phyloP scores from a whole-genome alignment of 2,113 vertebrate species.

The Anarhynchus alexandrinus region DNA sequence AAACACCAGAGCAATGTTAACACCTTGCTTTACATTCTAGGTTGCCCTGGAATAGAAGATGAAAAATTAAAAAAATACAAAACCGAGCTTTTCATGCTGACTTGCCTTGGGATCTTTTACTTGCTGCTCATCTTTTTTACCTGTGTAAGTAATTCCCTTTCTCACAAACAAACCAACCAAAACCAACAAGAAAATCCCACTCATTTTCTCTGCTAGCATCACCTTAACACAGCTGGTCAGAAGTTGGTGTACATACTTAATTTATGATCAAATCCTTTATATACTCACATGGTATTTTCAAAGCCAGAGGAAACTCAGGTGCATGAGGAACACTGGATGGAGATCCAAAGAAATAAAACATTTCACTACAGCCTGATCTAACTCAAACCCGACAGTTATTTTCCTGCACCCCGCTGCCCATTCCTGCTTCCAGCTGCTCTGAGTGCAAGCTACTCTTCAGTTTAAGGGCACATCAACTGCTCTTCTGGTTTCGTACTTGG shows the following conservation, averaged over 20 bases:
- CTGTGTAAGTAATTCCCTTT: slow-evolving; percentile 72
- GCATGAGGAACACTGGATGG: neutral
- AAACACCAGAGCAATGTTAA: neutral
- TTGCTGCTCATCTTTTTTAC: slow-evolving; percentile 77
- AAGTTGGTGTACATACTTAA: neutral
- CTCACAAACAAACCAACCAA: neutral
- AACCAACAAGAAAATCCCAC: neutral
- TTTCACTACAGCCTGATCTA: neutral
- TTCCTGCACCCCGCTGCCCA: neutral
- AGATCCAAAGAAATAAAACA: neutral
- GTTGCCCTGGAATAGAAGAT: slow-evolving; percentile 47
- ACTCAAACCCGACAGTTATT: neutral
- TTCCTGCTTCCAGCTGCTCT: neutral
- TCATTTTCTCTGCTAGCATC: neutral
- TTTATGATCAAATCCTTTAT: neutral
- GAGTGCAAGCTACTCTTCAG: neutral
- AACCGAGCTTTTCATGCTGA: slow-evolving; percentile 68
- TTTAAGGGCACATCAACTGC: neutral
- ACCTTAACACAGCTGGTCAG: neutral
- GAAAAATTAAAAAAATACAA: slow-evolving; percentile 66
- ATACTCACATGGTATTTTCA: neutral
- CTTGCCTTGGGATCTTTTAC: slow-evolving; percentile 74
- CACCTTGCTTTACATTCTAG: slow-evolving; percentile 50
- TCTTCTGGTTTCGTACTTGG: neutral
- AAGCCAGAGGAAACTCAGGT: neutral